Conservation (phyloP, 2,113 vertebrate species). For the Antennarius striatus region DNA sequence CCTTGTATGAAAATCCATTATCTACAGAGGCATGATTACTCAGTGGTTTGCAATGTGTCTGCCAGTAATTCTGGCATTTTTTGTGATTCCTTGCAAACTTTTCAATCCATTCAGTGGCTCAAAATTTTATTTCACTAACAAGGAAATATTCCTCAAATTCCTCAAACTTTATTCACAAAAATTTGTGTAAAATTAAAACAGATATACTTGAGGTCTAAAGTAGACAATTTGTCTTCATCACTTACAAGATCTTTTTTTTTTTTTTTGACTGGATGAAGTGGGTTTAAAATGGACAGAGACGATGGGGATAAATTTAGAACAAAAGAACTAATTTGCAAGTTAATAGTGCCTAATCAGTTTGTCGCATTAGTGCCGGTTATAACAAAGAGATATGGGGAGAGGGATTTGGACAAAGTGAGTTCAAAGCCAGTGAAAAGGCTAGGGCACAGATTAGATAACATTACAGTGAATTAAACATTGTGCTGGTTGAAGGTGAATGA, state of each 20-base stretch:
- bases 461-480: conserved; percentile 58
- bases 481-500: conserved; percentile 61
- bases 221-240: conserved; percentile 47
- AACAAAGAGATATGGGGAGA: conserved; percentile 61
- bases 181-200: conserved; percentile 29
- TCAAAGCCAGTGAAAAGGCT: conserved; percentile 60
- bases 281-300: conserved; percentile 53
- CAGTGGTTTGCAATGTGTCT: conserved; percentile 4
- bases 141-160: conserved; percentile 18
- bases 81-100: conserved; percentile 9
- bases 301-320: conserved; percentile 64
- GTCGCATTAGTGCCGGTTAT: conserved; percentile 61
- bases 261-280: conserved; percentile 44
- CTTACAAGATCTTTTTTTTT: conserved; percentile 9
- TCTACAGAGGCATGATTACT: conserved; percentile 21
- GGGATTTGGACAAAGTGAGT: conserved; percentile 68
- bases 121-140: conserved; percentile 25
- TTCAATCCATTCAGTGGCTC: conserved; percentile 29
- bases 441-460: conserved; percentile 58
- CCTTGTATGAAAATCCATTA: conserved; percentile 10
- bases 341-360: conserved; percentile 72
- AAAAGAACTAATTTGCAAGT: conserved; percentile 73
- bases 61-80: neutral
- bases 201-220: conserved; percentile 48
- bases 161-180: conserved; percentile 13